A percentile compares a stretch with the other conserved stretches of the same genome.
phyloP scores from a whole-genome alignment of 2,113 vertebrate species.

The Mesitornis unicolor region DNA sequence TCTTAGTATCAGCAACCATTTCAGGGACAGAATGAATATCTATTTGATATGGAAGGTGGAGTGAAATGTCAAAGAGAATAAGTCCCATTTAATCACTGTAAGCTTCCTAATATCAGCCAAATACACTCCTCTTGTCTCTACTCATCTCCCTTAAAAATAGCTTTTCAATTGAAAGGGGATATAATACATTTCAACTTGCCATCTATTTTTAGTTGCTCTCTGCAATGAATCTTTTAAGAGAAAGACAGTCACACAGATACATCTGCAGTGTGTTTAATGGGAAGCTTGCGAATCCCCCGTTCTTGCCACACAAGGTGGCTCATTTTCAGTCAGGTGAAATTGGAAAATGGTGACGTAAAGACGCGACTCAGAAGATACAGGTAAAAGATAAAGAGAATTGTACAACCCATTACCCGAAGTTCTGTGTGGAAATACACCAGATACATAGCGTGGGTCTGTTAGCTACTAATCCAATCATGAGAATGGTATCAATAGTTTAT shows the following conservation, averaged over 20 bases:
- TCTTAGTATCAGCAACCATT: background rate
- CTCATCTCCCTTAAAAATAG: background rate
- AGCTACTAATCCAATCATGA: background rate
- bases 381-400: background rate
- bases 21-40: background rate
- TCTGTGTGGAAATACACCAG: background rate
- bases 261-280: background rate
- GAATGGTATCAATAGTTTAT: background rate
- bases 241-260: background rate
- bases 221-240: background rate
- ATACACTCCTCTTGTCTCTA: background rate
- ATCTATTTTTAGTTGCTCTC: conserved; percentile 32
- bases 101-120: background rate
- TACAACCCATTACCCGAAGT: background rate
- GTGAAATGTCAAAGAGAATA: conserved; percentile 3
- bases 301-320: background rate
- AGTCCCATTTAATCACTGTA: background rate
- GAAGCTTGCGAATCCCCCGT: background rate
- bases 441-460: background rate
- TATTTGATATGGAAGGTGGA: background rate
- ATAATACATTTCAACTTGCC: conserved; percentile 7
- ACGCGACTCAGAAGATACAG: background rate
- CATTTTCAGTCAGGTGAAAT: background rate
- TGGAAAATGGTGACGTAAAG: background rate
- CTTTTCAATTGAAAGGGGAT: background rate